Base-by-base conservation (phyloP, 2,888 invertebrate species). In the Linnaemya tessellans region DNA sequence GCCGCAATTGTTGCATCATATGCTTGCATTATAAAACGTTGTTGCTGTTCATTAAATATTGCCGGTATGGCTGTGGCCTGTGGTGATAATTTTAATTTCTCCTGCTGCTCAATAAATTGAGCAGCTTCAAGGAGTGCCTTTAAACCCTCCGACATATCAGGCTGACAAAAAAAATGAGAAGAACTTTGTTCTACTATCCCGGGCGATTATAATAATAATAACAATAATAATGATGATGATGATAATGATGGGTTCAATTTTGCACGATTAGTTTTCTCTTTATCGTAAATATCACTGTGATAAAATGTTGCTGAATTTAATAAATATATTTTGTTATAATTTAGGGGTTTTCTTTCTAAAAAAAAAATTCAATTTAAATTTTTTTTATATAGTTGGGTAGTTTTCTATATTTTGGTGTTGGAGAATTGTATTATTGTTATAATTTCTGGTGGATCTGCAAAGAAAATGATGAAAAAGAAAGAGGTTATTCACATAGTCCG, bases 81-180 rank as follows among this genome's bases (percentile, higher is more conserved):
- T 68, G 90, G 89, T 43, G 89, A 88, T 81, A 87, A 78, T 80
- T 89, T 84, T 8, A 88, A 87, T 88, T 90, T 88, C 87, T 92
- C 92, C 87, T 90, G 91, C 89, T 90, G 89, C 89, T 92, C 92
- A 89, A 92, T 73, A 87, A 79, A 92, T 73, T 90, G 87, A 89
- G 92, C 92, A 89, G 92, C 92, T 88, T 90, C 87, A 68, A 92
- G 87, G 86, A 92, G 90, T 87, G 89, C 87, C 82, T 89, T 89
- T 86, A 92, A 88, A 83, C 89, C 89, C 87, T 86, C 87, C 88
- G 89, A 89, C 92, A 92, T 92, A 90, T 89, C 91, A 87, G 82
- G 65, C 65, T 82, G 65, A 67, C 62, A 80, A 77, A 71, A 77
- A 71, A 71, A 56, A 54, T 73, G 49, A 41, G 35, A 65, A 62